phyloP scores from a whole-genome alignment of 2,888 invertebrate species.

The Tipula confusa region DNA sequence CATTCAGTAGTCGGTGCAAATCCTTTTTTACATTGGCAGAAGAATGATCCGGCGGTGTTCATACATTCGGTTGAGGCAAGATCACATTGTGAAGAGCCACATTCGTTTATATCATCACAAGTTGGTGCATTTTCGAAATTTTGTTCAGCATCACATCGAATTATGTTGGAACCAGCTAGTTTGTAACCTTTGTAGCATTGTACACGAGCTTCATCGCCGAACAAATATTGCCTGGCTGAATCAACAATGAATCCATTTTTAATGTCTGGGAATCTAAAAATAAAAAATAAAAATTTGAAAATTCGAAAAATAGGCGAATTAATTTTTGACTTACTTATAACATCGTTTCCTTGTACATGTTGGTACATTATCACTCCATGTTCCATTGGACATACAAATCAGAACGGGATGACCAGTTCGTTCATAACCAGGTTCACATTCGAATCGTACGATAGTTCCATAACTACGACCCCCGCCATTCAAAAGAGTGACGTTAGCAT shows the following conservation, averaged over 20 bases:
- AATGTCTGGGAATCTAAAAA: slow-evolving; percentile 64
- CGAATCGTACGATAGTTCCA: slow-evolving; percentile 87
- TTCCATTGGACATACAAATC: slow-evolving; percentile 91
- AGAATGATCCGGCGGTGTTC: slow-evolving; percentile 83
- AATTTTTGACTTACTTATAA: slow-evolving; percentile 39
- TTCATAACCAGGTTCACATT: slow-evolving; percentile 87
- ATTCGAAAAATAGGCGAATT: not conserved
- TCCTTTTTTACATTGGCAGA: slow-evolving; percentile 80
- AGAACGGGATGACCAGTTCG: slow-evolving; percentile 84
- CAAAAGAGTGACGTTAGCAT: slow-evolving; percentile 78
- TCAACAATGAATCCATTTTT: slow-evolving; percentile 86
- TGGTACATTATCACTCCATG: slow-evolving; percentile 90
- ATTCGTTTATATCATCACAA: slow-evolving; percentile 89
- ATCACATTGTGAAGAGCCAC: slow-evolving; percentile 83
- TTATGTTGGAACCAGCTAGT: slow-evolving; percentile 75
- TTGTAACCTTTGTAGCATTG: slow-evolving; percentile 89
- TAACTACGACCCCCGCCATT: slow-evolving; percentile 90
- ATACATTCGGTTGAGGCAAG: slow-evolving; percentile 84
- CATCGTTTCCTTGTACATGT: slow-evolving; percentile 66
- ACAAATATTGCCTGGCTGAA: slow-evolving; percentile 68
- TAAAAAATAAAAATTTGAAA: not conserved
- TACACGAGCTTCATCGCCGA: slow-evolving; percentile 84
- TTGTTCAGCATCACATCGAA: slow-evolving; percentile 80
- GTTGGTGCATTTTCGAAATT: slow-evolving; percentile 77
- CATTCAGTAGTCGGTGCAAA: slow-evolving; percentile 84